These are phyloP conservation scores for Microctonus aethiopoides DNA, from an alignment of 2,888 invertebrate species.

Conservation along the genomic window DNA sequence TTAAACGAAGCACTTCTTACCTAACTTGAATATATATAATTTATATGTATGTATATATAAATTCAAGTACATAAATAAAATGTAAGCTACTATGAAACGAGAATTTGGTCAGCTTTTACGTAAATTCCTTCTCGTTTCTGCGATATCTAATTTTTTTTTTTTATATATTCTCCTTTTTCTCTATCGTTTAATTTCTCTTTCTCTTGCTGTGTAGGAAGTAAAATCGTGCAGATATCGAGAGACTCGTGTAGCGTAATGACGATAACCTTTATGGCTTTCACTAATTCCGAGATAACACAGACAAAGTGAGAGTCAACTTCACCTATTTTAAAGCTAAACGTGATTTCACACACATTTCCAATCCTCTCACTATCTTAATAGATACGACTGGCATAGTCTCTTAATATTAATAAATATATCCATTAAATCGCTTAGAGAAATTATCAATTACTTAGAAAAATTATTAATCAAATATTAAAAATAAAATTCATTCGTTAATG, in stretches of 20 bases:
- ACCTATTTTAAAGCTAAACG: conserved; percentile 45
- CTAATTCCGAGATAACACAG: no score
- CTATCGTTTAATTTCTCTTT: background rate
- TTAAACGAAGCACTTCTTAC: conserved; percentile 26
- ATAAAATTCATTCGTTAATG: no score
- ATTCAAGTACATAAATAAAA: conserved; percentile 19
- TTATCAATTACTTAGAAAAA: no score
- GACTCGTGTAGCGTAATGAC: conserved; percentile 55
- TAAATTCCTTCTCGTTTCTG: conserved; percentile 6
- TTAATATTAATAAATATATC: no score
- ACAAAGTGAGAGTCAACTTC: conserved; percentile 49
- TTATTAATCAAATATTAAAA: no score
- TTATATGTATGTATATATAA: conserved; percentile 19
- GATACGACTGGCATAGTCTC: no score
- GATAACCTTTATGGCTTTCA: conserved; percentile 62
- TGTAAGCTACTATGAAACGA: conserved; percentile 14
- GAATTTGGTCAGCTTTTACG: conserved; percentile 24
- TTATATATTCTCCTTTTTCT: background rate
- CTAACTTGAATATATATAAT: background rate
- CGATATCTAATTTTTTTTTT: no score
- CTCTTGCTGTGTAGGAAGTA: background rate
- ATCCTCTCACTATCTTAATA: no score
- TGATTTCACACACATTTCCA: conserved; percentile 43
- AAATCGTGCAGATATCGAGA: conserved; percentile 42
- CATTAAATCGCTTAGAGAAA: no score